Percentiles rank a stretch among this genome's conserved stretches.
Evolutionary conservation across 2,888 invertebrate genomes (phyloP).

Genomic region (Scrobipalpa costella): DNA sequence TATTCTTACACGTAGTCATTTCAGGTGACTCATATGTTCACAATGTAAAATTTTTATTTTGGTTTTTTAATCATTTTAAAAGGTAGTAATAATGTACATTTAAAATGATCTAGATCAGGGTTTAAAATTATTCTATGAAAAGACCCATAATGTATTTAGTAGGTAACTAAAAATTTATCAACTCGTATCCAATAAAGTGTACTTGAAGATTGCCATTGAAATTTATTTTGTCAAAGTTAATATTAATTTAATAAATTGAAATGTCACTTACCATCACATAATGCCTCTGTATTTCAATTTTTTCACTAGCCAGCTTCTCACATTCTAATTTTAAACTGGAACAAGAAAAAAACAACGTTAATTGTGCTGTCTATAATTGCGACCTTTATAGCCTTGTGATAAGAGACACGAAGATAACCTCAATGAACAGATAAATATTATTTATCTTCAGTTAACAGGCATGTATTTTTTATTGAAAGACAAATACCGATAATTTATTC

Average conservation of each 20-base stretch:
- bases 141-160: no score
- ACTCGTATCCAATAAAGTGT: no score
- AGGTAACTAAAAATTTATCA: no score
- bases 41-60: neutral
- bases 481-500: neutral
- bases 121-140: no score
- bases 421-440: no score
- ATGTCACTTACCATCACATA: conserved; percentile 90
- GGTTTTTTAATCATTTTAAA: neutral
- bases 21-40: neutral
- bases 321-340: conserved; percentile 92
- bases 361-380: neutral
- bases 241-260: conserved; percentile 21
- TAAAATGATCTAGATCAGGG: no score
- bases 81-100: neutral
- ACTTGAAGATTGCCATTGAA: no score
- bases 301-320: conserved; percentile 93
- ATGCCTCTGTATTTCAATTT: conserved; percentile 94
- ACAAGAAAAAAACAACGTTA: conserved; percentile 50
- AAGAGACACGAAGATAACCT: conserved; percentile 1
- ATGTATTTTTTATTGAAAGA: no score
- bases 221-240: no score
- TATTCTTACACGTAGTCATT: neutral
- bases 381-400: neutral
- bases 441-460: no score